These are phyloP conservation scores for Silurus glanis DNA, from an alignment of 2,113 vertebrate species.

Conservation along the genomic window DNA sequence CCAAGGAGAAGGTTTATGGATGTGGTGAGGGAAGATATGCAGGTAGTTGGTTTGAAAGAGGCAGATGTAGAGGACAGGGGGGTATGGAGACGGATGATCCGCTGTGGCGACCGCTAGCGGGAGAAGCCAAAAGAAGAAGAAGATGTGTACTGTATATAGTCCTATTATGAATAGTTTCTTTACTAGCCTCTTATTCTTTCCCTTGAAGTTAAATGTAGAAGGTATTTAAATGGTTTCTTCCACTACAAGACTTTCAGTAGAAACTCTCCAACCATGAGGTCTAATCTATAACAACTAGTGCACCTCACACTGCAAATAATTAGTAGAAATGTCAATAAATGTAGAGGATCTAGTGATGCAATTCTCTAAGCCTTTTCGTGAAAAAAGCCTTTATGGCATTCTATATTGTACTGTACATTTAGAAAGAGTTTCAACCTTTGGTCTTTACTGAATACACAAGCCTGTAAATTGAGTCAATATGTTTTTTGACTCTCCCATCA, in stretches of 20 bases:
- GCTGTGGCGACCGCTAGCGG: too few species aligned
- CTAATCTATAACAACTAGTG: too few species aligned
- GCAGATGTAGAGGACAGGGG: too few species aligned
- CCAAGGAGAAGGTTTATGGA: too few species aligned
- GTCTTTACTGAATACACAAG: not conserved
- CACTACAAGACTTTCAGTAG: too few species aligned
- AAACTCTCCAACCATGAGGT: not conserved
- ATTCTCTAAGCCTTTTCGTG: not conserved
- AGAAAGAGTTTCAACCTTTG: constrained; percentile 18
- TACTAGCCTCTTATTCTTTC: not conserved
- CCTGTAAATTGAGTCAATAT: not conserved
- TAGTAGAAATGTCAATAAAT: not conserved
- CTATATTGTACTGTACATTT: not conserved
- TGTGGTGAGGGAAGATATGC: too few species aligned
- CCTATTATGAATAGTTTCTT: not conserved
- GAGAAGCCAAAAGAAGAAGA: too few species aligned
- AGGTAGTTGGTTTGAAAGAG: too few species aligned
- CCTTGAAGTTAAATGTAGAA: not conserved
- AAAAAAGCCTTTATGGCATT: not conserved
- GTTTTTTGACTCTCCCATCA: not conserved
- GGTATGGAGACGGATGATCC: too few species aligned
- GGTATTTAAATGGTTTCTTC: not conserved
- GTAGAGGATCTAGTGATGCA: not conserved
- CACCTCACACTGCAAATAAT: too few species aligned
- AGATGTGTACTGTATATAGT: too few species aligned